Conservation (phyloP, 2,113 vertebrate species). For the Lepus europaeus region DNA sequence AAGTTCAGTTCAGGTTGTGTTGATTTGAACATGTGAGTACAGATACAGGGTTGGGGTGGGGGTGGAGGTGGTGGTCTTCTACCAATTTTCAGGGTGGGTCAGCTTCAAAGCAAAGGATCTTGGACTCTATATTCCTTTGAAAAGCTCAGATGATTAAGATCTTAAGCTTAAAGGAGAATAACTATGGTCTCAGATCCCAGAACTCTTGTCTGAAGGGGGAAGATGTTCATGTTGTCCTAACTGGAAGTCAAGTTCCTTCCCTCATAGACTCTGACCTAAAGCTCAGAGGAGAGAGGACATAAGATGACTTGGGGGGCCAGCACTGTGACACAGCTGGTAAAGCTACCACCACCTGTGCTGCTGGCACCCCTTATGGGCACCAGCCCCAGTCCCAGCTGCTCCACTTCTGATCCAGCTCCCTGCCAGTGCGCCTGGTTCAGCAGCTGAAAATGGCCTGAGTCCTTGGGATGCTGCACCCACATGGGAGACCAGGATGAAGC, state of each 20-base stretch:
- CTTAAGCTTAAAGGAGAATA: neutral
- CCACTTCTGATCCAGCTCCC: too few relatives aligned
- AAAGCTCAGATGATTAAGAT: neutral
- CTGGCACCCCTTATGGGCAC: too few relatives aligned
- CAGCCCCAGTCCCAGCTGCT: too few relatives aligned
- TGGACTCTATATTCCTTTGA: neutral
- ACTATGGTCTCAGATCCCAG: neutral
- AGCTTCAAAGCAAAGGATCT: neutral
- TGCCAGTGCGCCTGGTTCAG: too few relatives aligned
- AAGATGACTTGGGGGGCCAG: too few relatives aligned
- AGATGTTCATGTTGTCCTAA: too few relatives aligned
- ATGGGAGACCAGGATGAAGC: too few relatives aligned
- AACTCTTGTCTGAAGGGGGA: neutral
- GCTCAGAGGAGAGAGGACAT: neutral
- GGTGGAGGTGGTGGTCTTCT: neutral
- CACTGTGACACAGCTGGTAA: too few relatives aligned
- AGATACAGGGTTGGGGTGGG: too few relatives aligned
- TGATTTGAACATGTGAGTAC: neutral
- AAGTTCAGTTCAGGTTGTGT: neutral
- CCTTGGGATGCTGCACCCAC: too few relatives aligned
- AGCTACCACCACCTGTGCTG: too few relatives aligned
- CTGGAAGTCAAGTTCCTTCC: rapidly evolving
- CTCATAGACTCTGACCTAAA: neutral
- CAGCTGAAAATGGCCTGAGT: too few relatives aligned
- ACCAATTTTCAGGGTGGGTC: neutral